Base-by-base conservation (phyloP, 2,797 vertebrate genomes). In the Xiphophorus birchmanni region DNA sequence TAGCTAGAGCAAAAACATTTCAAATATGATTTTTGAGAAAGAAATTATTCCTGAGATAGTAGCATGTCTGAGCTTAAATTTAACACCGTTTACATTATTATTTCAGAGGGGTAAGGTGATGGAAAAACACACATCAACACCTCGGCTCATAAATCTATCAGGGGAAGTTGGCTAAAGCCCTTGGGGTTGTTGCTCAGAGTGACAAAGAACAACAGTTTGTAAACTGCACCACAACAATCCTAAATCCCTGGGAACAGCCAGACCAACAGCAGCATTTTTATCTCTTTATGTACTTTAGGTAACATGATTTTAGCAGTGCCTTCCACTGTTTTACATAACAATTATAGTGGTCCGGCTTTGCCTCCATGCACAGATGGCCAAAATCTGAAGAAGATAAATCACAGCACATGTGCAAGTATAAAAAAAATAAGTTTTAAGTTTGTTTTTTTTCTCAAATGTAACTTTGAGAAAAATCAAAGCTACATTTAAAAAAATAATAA, bases 141-240 rank as follows among this genome's bases (percentile, higher is more conserved):
- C 84, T 88, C 74, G 74, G 75, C 82, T 83, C 80, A 86, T 44
- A 77, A 48, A 73, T 85, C 86, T 88, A 74, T 91, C 90, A 84
- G 18, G 91, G 91, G 91, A 92, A 76, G 75, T 77, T 67, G 52
- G 45, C 78, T 47, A 77, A 74, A 80, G 80, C 86, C 87, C 90
- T 45, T 50, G 63, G 92, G 89, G 87, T 74, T 32, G 15, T 42
- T 83, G 81, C 84, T 76, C 84, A 73, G 32, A 65, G 76, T 77
- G 83, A 86, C 69, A 75, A 82, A 83, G 87, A 89, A 90, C 77
- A 93, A 93, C 90, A 93, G 92, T 88, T 88, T 82, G 88, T 77
- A 86, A 44, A 54, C 71, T 75, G 32, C 80, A 82, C 69, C 87
- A 89, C 82, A 91, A 90, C 91, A 92, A 90, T 72, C 81, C 52